These are phyloP conservation scores for Glyptemys insculpta DNA, from an alignment of 2,797 vertebrate genomes.

Conservation along the genomic window DNA sequence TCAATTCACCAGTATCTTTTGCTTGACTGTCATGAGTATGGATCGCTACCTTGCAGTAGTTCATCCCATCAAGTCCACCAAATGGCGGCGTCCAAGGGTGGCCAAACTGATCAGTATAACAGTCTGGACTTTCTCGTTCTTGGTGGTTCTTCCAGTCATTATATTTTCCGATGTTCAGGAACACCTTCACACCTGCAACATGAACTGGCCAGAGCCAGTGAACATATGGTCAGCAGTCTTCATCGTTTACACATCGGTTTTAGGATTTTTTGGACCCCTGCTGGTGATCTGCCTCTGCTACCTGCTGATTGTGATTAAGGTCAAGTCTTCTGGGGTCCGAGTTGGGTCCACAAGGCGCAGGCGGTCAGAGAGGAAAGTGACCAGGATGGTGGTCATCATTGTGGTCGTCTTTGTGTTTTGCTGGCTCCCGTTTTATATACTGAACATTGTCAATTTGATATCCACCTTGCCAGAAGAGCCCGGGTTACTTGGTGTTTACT, in stretches of 20 bases:
- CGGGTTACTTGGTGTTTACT: slow-evolving; percentile 82
- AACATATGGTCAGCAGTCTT: slow-evolving; percentile 88
- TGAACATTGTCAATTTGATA: slow-evolving; percentile 93
- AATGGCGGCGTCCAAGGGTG: slow-evolving; percentile 89
- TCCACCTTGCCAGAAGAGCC: slow-evolving; percentile 88
- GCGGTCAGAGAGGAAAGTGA: slow-evolving; percentile 91
- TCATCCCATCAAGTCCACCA: slow-evolving; percentile 90
- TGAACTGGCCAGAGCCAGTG: slow-evolving; percentile 91
- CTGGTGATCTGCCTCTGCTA: slow-evolving; percentile 94
- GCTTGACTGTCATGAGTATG: slow-evolving; percentile 95
- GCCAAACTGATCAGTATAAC: slow-evolving; percentile 88
- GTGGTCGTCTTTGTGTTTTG: slow-evolving; percentile 93
- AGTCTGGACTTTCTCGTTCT: slow-evolving; percentile 90
- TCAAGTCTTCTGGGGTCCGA: slow-evolving; percentile 89
- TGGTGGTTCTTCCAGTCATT: slow-evolving; percentile 91
- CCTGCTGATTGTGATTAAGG: slow-evolving; percentile 92
- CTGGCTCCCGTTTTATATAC: slow-evolving; percentile 93
- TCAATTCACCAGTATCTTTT: slow-evolving; percentile 96
- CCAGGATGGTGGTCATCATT: slow-evolving; percentile 96
- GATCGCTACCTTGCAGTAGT: slow-evolving; percentile 96
- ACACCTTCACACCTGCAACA: slow-evolving; percentile 89
- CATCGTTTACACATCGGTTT: slow-evolving; percentile 91
- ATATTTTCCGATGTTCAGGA: slow-evolving; percentile 90
- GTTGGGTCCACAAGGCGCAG: slow-evolving; percentile 86
- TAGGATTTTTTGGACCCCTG: slow-evolving; percentile 93